Percentiles rank a stretch among this genome's conserved stretches.
These are phyloP conservation scores for Patella pellucida DNA, from an alignment of 2,888 invertebrate species.

Conservation along the genomic window DNA sequence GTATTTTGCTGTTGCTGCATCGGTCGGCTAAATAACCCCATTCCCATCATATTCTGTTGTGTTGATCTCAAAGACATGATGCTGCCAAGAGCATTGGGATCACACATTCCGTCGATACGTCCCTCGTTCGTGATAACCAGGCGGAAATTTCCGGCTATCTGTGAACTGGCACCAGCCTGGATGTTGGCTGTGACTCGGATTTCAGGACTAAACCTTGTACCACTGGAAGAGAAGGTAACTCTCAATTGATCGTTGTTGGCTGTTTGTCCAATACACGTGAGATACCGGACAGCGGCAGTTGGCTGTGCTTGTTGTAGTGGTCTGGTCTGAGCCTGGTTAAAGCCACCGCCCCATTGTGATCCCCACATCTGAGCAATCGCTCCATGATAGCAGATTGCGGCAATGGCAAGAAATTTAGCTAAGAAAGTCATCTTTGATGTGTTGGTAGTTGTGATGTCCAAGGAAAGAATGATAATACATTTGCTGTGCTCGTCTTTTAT, in stretches of 20 bases:
- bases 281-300: neutral
- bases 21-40: neutral
- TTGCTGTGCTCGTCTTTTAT: no score
- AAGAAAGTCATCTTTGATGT: no score
- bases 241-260: slow-evolving; percentile 6
- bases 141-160: neutral
- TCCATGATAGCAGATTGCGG: no score
- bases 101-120: slow-evolving; percentile 2
- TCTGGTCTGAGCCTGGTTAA: no score
- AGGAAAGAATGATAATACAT: no score
- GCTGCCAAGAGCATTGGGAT: slow-evolving; percentile 1
- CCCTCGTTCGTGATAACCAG: neutral
- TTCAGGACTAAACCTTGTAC: neutral
- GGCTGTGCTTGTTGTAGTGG: no score
- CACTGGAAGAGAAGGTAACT: neutral
- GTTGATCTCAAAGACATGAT: neutral
- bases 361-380: no score
- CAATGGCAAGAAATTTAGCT: no score
- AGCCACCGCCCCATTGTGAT: no score
- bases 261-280: slow-evolving; percentile 3
- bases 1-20: neutral
- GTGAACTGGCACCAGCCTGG: neutral
- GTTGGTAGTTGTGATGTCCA: no score
- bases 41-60: neutral
- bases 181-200: neutral